A percentile compares a stretch with the other conserved stretches of the same genome.
Evolutionary conservation across 2,113 vertebrate species (phyloP).

Genomic region (Haliaeetus leucogaster): DNA sequence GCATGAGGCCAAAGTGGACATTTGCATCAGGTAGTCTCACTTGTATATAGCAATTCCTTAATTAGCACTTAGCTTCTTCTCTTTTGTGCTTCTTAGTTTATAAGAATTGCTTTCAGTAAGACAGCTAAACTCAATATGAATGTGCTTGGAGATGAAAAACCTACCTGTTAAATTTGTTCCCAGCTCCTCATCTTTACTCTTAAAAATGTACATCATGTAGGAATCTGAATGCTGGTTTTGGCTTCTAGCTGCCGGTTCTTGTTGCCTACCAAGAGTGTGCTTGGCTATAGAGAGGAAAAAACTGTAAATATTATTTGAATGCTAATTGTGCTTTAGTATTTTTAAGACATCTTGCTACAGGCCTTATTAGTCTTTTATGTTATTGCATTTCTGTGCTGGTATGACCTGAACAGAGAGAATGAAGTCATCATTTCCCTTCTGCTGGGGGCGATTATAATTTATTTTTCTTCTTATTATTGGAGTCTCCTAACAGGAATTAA

Average conservation of each 20-base stretch:
- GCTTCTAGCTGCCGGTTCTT: not conserved
- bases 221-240: not conserved
- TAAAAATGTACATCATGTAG: not conserved
- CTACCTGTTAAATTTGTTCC: not conserved
- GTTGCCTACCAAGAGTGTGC: not conserved
- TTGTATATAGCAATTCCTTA: not conserved
- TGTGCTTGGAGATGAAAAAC: not conserved
- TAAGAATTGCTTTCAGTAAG: not conserved
- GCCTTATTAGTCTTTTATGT: not conserved
- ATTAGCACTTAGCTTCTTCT: not conserved
- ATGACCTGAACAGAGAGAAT: not conserved
- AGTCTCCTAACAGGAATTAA: slow-evolving; percentile 17
- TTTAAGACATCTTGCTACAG: not conserved
- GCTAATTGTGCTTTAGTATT: not conserved
- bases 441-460: not conserved
- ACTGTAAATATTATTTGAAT: not conserved
- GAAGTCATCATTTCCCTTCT: not conserved
- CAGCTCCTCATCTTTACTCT: not conserved
- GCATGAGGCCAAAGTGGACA: not conserved
- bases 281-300: not conserved
- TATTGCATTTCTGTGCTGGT: not conserved
- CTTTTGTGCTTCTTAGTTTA: not conserved
- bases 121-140: not conserved
- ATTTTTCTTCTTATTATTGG: not conserved
- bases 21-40: not conserved